Percentiles rank a stretch among this genome's conserved stretches.
Conservation (phyloP, 2,113 vertebrate genomes). For the Solea solea region DNA sequence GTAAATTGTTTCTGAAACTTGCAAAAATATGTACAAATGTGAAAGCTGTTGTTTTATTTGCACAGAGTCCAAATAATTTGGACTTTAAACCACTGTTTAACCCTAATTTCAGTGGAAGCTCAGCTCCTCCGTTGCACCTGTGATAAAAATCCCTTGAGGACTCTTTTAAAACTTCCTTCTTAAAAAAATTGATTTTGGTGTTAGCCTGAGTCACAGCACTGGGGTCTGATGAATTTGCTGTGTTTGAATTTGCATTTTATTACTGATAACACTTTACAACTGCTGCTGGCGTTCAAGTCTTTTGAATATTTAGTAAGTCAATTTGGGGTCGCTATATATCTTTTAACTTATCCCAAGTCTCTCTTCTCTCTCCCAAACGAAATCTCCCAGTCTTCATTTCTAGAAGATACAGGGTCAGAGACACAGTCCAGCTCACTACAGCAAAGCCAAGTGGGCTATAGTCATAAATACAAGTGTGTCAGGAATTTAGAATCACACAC, state of each 20-base stretch:
- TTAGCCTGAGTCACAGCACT: conserved; percentile 7
- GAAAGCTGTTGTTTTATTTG: background rate
- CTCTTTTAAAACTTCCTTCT: background rate
- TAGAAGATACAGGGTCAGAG: background rate
- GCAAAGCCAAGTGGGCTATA: background rate
- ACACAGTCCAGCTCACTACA: background rate
- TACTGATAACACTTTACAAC: conserved; percentile 15
- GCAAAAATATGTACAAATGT: no score
- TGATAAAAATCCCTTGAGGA: background rate
- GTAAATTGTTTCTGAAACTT: no score
- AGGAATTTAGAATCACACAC: conserved; percentile 4
- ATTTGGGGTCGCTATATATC: conserved; percentile 1
- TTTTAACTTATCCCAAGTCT: background rate
- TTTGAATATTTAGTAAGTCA: conserved; percentile 28
- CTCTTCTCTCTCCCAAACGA: background rate
- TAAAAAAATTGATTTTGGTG: no score
- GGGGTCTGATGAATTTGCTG: conserved; percentile 13
- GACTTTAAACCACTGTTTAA: background rate
- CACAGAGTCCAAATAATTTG: background rate
- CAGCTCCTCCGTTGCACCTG: no score
- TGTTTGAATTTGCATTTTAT: conserved; percentile 20
- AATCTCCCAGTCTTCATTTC: background rate
- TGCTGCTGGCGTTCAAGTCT: background rate
- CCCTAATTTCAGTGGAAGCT: background rate
- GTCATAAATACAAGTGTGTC: background rate